These are phyloP conservation scores for Tonatia bakeri DNA, from an alignment of 2,113 vertebrate genomes.

Conservation along the genomic window DNA sequence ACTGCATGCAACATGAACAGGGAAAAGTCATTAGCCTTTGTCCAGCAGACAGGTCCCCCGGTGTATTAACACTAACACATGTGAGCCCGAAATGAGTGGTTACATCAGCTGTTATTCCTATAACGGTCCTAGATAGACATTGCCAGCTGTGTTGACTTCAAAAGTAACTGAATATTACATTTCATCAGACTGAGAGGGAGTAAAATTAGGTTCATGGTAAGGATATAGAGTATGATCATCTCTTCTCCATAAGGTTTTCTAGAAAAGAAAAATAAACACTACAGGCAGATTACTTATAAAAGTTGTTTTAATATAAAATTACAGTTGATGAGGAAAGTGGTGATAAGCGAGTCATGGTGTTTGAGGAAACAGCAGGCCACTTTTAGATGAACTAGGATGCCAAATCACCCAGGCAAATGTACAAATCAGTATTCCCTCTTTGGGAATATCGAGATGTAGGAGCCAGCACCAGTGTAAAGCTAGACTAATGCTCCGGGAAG, in stretches of 20 bases:
- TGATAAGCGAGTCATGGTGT: conserved; percentile 2
- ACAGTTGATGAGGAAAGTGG: not conserved
- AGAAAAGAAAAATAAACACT: conserved; percentile 44
- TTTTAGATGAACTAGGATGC: not conserved
- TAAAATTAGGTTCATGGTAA: conserved; percentile 21
- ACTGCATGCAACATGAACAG: not conserved
- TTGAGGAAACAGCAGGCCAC: not conserved
- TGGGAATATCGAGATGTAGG: not conserved
- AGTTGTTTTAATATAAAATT: conserved; percentile 50
- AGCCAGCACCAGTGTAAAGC: not conserved
- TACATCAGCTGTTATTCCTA: conserved; percentile 57
- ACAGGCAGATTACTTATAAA: not conserved
- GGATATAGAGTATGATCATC: not conserved
- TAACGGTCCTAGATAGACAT: conserved; percentile 20
- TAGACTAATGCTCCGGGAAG: not conserved
- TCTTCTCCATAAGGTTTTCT: conserved; percentile 24
- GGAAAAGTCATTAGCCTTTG: not conserved
- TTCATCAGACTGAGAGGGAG: conserved; percentile 41
- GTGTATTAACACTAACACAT: not conserved
- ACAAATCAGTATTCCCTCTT: not conserved
- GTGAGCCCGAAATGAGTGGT: conserved; percentile 2
- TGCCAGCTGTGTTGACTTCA: conserved; percentile 56
- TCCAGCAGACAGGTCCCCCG: not conserved
- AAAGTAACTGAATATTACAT: conserved; percentile 54
- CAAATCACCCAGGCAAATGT: not conserved